Conservation (phyloP, 2,113 vertebrate genomes). For the Forbesichthys agassizii region DNA sequence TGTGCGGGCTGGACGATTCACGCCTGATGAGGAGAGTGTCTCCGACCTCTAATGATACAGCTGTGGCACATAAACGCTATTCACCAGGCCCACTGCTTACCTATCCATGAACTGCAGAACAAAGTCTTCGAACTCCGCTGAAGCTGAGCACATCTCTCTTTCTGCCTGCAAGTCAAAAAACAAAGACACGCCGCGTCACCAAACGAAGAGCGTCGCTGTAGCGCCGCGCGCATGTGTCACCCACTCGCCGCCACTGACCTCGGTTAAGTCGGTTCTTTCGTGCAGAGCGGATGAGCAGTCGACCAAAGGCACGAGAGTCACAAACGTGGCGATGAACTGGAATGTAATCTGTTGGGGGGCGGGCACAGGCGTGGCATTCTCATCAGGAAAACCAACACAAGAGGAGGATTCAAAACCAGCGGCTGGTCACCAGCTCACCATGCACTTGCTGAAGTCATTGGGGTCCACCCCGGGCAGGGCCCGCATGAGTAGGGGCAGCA, state of each 20-base stretch:
- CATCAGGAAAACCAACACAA: background rate
- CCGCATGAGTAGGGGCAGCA: conserved; percentile 97
- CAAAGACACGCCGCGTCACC: background rate
- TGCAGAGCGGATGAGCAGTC: conserved; percentile 94
- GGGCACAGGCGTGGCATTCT: conserved; percentile 23
- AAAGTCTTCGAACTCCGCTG: conserved; percentile 98
- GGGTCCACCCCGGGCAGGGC: conserved; percentile 96
- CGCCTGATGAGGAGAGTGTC: no score
- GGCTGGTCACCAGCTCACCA: conserved; percentile 77
- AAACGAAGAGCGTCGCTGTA: background rate
- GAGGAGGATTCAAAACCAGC: background rate
- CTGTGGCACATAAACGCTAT: background rate
- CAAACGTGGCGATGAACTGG: conserved; percentile 99
- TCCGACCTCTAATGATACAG: no score
- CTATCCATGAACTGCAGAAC: conserved; percentile 99
- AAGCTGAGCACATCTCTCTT: conserved; percentile 94
- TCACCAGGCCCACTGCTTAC: conserved; percentile 57
- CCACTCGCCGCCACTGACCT: conserved; percentile 73
- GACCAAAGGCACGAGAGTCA: conserved; percentile 99
- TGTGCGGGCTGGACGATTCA: no score
- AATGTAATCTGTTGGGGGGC: conserved; percentile 89
- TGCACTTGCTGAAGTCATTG: conserved; percentile 99
- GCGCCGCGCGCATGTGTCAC: conserved; percentile 31
- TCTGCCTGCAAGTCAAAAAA: conserved; percentile 80
- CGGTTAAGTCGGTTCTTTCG: conserved; percentile 90